Evolutionary conservation across 2,888 invertebrate genomes (phyloP), one percentile per base, ranked within the genome.

Genomic region (Biston betularia): DNA sequence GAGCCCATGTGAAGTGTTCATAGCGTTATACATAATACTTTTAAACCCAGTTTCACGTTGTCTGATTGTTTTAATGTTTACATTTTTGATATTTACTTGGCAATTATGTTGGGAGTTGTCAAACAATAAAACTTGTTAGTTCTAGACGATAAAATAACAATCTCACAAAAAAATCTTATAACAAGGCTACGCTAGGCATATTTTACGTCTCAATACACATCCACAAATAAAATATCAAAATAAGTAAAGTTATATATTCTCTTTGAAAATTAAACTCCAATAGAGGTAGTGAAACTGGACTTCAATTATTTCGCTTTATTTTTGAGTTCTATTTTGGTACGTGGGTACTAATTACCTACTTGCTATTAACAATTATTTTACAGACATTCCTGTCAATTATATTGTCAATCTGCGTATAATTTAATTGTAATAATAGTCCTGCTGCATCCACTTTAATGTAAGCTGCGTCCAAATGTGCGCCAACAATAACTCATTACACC

Each of bases 1-100:
- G 87, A 72, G 84, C 88, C 86, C 89, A 82, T 90, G 87, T 90
- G 88, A 92, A 92, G 90, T 92, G 89, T 92, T 91, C 89, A 68
- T 68, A 59, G 59, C 46, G 49, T 68, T 68, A 50, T 24, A 24
- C 24, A 24, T 66, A n/a, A 61, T 61, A 66, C 35, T 67, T 65
- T 63, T 55, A 60, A 54, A 46, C 4, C 62, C 59, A 63, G 59
- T 68, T 68, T 63, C 67, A 50, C 50, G 40, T 24, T 40, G 8
- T 63, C 50, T 55, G 45, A 35, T 14, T 14, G n/a, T 38, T 45
- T 14, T 45, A 8, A 45, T 14, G 8, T 45, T 45, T 46, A 14
- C 14, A 33, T 48, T 0, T 11, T 11, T 15, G n/a, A 10, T 24
- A 24, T 48, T 24, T 24, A 10, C 15, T 48, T 48, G 10, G 6